Percentiles rank a stretch among this genome's conserved stretches.
phyloP scores from a whole-genome alignment of 1,140 invertebrate species.

The Neuroterus valhalla region DNA sequence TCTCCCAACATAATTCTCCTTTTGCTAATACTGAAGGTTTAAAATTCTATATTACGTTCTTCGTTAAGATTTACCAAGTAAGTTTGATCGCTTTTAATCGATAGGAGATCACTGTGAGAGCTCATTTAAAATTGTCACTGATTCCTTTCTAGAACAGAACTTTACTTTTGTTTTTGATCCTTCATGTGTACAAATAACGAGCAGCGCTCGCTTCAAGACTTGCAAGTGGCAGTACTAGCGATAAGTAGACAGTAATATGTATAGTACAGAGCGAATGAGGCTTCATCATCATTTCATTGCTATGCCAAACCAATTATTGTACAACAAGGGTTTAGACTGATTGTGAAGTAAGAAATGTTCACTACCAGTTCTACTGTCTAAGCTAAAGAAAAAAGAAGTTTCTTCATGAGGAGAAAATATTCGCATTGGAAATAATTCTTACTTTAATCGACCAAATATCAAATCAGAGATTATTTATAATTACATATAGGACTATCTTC shows the following conservation, averaged over 20 bases:
- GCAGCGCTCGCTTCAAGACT: not conserved
- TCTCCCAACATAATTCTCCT: no score
- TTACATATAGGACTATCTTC: not conserved
- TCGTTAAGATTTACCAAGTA: no score
- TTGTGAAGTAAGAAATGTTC: not conserved
- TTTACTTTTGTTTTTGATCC: constrained; percentile 20
- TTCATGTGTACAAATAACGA: constrained; percentile 27
- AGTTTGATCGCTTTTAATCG: no score
- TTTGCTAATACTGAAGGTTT: no score
- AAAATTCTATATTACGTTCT: no score
- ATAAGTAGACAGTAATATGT: constrained; percentile 9
- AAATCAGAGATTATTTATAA: not conserved
- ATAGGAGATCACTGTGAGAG: not conserved
- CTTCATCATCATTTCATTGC: not conserved
- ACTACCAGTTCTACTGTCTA: not conserved
- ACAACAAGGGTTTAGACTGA: constrained; percentile 32
- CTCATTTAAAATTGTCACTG: constrained; percentile 1
- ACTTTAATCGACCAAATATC: not conserved
- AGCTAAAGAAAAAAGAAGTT: no score
- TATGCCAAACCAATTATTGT: constrained; percentile 29
- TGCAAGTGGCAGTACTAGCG: not conserved
- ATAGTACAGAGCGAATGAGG: not conserved
- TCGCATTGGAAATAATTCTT: not conserved
- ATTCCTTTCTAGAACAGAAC: not conserved
- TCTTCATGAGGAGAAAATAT: not conserved